These are phyloP conservation scores for Bos indicus DNA, from an alignment of 2,113 vertebrate species.

Conservation along the genomic window DNA sequence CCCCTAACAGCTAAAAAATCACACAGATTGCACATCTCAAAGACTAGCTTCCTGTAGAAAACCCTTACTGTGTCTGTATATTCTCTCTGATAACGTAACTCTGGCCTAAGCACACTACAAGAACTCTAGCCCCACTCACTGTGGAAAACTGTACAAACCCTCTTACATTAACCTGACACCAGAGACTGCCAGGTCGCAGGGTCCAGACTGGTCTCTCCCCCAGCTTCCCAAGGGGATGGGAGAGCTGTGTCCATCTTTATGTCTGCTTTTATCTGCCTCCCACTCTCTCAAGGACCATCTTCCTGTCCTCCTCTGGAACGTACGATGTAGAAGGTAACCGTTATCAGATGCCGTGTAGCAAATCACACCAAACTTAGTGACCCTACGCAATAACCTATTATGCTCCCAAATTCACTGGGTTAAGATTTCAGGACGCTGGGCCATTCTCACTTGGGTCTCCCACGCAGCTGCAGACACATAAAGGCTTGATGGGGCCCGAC, in stretches of 20 bases:
- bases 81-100: not conserved
- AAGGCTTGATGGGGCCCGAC: not conserved
- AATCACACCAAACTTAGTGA: not conserved
- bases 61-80: not conserved
- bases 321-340: not conserved
- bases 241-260: not conserved
- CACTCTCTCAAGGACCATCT: not conserved
- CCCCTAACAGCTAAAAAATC: not conserved
- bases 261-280: not conserved
- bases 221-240: not conserved
- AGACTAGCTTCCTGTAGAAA: not conserved
- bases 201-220: not conserved
- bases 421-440: not conserved
- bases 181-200: not conserved
- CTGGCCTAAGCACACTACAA: not conserved
- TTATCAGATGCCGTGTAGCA: not conserved
- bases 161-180: not conserved
- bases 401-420: not conserved
- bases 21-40: not conserved
- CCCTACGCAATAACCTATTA: not conserved
- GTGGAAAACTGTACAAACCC: not conserved
- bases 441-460: not conserved
- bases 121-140: not conserved
- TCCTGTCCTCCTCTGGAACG: not conserved
- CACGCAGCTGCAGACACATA: not conserved